Percentiles rank a stretch among this genome's conserved stretches.
Evolutionary conservation across 2,113 vertebrate species (phyloP).

Genomic region (Tragelaphus buxtoni): DNA sequence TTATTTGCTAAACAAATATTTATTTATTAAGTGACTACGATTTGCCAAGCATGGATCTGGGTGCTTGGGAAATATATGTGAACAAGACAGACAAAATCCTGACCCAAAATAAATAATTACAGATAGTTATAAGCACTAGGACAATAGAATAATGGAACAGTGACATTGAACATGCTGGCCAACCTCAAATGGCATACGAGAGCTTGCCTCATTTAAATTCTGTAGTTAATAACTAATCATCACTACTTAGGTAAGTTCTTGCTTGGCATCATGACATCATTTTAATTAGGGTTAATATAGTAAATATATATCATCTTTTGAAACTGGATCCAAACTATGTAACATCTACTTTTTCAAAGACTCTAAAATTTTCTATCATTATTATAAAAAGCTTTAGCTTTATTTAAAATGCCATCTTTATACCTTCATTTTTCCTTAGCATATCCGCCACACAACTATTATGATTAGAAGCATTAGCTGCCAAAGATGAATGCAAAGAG

Average conservation of each 20-base stretch:
- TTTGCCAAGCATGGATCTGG: not conserved
- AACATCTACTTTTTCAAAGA: constrained; percentile 12
- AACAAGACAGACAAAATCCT: not conserved
- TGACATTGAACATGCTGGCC: not conserved
- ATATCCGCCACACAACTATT: constrained; percentile 58
- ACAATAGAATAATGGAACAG: not conserved
- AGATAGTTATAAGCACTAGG: not conserved
- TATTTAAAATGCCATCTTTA: not conserved
- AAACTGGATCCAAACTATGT: not conserved
- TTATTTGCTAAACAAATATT: not conserved
- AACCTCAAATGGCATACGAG: not conserved
- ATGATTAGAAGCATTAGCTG: constrained; percentile 70
- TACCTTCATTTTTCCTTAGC: constrained; percentile 73
- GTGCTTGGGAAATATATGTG: not conserved
- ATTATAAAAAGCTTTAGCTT: constrained; percentile 9
- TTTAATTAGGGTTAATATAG: not conserved
- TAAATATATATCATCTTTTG: not conserved
- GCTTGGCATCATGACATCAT: not conserved
- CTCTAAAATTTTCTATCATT: not conserved
- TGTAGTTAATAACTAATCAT: not conserved
- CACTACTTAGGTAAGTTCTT: not conserved
- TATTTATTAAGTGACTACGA: constrained; percentile 19
- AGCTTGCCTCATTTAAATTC: not conserved
- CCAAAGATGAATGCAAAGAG: constrained; percentile 68
- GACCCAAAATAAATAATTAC: not conserved